Conservation (phyloP, 2,797 vertebrate genomes). For the Sphenopsis melanotis region DNA sequence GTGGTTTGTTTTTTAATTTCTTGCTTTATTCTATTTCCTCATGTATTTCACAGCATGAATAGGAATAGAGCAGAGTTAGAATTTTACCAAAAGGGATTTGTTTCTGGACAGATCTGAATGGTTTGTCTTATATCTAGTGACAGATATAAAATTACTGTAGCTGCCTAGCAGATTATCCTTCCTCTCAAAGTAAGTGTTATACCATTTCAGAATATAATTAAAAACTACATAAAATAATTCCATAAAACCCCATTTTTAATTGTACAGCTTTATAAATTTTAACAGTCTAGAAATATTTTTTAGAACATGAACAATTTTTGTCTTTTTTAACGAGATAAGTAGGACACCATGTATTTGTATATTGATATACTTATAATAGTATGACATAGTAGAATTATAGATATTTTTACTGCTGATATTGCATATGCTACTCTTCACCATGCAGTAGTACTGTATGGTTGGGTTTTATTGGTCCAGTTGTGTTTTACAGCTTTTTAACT, state of each 20-base stretch:
- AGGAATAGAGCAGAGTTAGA: background rate
- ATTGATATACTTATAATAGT: background rate
- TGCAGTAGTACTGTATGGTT: background rate
- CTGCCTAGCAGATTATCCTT: background rate
- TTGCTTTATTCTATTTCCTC: background rate
- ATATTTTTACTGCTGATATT: background rate
- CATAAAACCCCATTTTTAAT: rapidly evolving
- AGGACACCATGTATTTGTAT: background rate
- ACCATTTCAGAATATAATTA: background rate
- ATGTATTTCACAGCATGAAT: background rate
- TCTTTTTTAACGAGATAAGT: background rate
- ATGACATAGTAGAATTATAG: background rate
- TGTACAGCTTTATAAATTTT: background rate
- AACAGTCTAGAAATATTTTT: background rate
- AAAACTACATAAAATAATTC: background rate
- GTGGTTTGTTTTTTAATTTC: background rate
- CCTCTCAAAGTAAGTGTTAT: background rate
- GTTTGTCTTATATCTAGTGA: background rate
- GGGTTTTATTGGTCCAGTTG: background rate
- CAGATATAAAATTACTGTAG: background rate
- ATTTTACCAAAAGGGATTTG: background rate
- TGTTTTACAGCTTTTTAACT: background rate
- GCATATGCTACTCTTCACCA: background rate
- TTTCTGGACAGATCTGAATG: background rate
- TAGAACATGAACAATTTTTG: background rate